Evolutionary conservation across 2,888 invertebrate genomes (phyloP), one percentile per base, ranked within the genome.

Genomic region (Drosophila cognata): DNA sequence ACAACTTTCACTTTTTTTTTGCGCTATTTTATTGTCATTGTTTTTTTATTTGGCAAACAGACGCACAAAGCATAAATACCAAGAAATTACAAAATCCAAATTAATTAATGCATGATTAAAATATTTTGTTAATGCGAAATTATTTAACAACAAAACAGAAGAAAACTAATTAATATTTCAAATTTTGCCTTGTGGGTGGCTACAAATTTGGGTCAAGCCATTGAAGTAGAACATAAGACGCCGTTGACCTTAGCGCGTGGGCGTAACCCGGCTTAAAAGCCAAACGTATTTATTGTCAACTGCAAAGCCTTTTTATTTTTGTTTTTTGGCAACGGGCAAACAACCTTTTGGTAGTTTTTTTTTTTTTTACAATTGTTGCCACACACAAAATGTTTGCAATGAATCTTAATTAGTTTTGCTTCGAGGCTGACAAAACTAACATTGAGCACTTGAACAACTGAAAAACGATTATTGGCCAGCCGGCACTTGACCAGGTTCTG

Each of bases 181-280:
- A 46, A 25, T 16, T 46, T 46, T 61, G 60, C 65, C 81, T 81
- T 68, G 79, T 75, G 82, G 79, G 79, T 74, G 74, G 77, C 56
- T 80, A 35, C 52, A 55, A 73, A 89, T 84, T 71, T 82, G 75
- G 89, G 85, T 85, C 85, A 87, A 87, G 85, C 71, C 88, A 85
- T 77, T 85, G 80, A 76, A 84, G 85, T 85, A 85, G 85, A 85
- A 85, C 89, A 71, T 60, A 59, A 70, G 72, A 70, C 52, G 51
- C 33, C 29, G 60, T 36, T 88, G 87, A 86, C 84, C 84, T 84
- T 89, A 84, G 64, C 74, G 52, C 41, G 87, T 81, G 84, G 88
- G 84, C 84, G 89, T 81, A 71, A 66, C 74, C 48, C 31, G 43
- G 51, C 57, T 65, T 50, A 43, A 59, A 65, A 55, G 36, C 16